Evolutionary conservation across 2,797 vertebrate species (phyloP), one percentile per base, ranked within the genome.

Genomic region (Calcarius lapponicus): DNA sequence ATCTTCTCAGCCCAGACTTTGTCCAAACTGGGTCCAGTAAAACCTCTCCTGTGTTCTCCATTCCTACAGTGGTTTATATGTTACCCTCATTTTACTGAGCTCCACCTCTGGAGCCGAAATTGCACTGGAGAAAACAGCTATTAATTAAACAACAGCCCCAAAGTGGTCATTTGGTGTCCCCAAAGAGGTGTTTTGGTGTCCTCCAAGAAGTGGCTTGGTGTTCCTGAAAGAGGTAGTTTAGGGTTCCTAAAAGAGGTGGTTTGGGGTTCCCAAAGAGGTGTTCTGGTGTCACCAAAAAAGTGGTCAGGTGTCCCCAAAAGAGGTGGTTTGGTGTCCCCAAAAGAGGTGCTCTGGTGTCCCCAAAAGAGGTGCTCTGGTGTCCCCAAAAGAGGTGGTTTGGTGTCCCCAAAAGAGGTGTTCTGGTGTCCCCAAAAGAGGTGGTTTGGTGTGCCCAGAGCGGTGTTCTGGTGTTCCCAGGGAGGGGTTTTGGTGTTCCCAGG

Each of bases 1-100:
- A 3, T 20, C 66, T 53, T 18, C 60, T 65, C 9, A 38, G 14
- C 8, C 32, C 31, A 10, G 34, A 19, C 5, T 69, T 32, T 22
- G 60, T 5, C 9, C 20, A 8, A 24, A 65, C n/a, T 60, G 0
- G 2, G 7, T 2, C 2, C 6, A 7, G 32, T 6, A 19, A 61
- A 89, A 51, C 21, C 15, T 38, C 34, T 45, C 0, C 40, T 40
- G 0, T 42, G 47, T 34, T 84, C 17, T 42, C 50, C 62, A 25
- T 74, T 56, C 53, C 53, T 40, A 1, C 9, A 1, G 1, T 0
- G 20, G 17, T 54, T 47, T 8, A 1, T 10, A 32, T 7, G 7
- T 28, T 19, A 10, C 7, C 50, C 47, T 92, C 5, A 22, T 75
- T 93, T 71, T 28, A 28, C 50, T 16, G 20, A 79, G n/a, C 40